Conservation (phyloP, 2,797 vertebrate species). For the Decapterus maruadsi region DNA sequence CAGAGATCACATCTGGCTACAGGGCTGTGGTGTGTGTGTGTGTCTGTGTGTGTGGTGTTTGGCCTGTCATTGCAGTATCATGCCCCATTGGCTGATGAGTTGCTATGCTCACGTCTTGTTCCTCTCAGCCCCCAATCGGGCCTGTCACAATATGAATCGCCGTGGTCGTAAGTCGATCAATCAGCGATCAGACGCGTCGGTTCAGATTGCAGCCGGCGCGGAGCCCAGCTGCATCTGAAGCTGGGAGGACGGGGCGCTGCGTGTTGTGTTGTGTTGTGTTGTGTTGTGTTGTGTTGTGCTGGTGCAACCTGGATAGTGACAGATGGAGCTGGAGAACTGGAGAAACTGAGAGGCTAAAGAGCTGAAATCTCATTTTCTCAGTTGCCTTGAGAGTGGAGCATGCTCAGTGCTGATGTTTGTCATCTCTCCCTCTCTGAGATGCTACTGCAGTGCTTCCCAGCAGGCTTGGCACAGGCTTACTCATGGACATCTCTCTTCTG, state of each 20-base stretch:
- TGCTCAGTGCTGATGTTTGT: constrained; percentile 77
- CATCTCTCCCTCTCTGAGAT: constrained; percentile 72
- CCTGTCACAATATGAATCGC: constrained; percentile 72
- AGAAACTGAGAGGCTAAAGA: constrained; percentile 64
- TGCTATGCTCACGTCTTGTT: constrained; percentile 79
- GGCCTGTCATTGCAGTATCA: constrained; percentile 73
- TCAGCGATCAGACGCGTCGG: constrained; percentile 57
- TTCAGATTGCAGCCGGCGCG: constrained; percentile 35
- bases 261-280: constrained; percentile 35
- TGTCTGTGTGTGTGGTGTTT: constrained; percentile 17
- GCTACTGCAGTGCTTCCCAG: constrained; percentile 80
- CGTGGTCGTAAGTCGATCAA: constrained; percentile 62
- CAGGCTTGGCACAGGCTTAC: constrained; percentile 75
- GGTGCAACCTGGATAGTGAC: constrained; percentile 49
- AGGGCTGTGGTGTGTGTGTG: constrained; percentile 9
- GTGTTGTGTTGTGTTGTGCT: constrained; percentile 36
- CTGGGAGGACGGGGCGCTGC: constrained; percentile 20
- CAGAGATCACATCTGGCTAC: constrained; percentile 64
- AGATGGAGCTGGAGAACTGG: constrained; percentile 61
- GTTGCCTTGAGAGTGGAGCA: constrained; percentile 79
- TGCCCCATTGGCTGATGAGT: constrained; percentile 82
- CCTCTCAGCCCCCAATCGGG: constrained; percentile 66
- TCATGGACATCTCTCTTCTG: constrained; percentile 79
- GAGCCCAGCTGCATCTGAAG: constrained; percentile 39
- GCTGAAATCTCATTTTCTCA: constrained; percentile 74